These are phyloP conservation scores for Leucania comma DNA, from an alignment of 2,888 invertebrate species.

Conservation along the genomic window DNA sequence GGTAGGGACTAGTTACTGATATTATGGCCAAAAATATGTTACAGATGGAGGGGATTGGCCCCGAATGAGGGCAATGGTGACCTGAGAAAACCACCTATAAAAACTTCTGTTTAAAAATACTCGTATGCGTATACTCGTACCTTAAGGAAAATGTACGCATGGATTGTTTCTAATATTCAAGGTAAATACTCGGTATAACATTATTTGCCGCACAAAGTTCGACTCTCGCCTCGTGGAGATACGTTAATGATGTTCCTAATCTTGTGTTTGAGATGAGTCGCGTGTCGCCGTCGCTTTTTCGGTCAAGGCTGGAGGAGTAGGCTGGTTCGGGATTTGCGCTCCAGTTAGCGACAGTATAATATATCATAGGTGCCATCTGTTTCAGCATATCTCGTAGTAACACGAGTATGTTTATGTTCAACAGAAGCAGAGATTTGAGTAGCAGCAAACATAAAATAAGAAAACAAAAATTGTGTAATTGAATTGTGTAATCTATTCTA, in stretches of 20 bases:
- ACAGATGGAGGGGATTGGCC: no score
- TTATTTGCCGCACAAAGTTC: background rate
- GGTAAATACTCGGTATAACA: background rate
- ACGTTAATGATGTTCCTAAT: conserved; percentile 5
- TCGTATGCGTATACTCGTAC: background rate
- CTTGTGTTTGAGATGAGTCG: background rate
- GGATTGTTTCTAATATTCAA: conserved; percentile 1
- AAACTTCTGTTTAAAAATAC: no score
- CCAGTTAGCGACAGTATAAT: conserved; percentile 7
- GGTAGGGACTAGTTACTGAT: no score
- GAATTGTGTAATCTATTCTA: background rate
- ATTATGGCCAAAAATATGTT: no score
- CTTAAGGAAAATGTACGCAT: background rate
- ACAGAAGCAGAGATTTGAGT: background rate
- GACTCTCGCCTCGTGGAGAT: background rate
- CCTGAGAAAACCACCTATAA: background rate
- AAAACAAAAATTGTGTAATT: no score
- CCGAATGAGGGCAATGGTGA: no score
- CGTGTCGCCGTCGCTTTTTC: background rate
- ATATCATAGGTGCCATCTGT: background rate
- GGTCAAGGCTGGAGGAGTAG: conserved; percentile 12
- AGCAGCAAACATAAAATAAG: background rate
- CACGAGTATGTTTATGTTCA: background rate
- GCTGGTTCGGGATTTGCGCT: conserved; percentile 1
- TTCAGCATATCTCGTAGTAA: background rate